Evolutionary conservation across 2,888 invertebrate genomes (phyloP), one percentile per base, ranked within the genome.

Genomic region (Pilophorus perplexus): DNA sequence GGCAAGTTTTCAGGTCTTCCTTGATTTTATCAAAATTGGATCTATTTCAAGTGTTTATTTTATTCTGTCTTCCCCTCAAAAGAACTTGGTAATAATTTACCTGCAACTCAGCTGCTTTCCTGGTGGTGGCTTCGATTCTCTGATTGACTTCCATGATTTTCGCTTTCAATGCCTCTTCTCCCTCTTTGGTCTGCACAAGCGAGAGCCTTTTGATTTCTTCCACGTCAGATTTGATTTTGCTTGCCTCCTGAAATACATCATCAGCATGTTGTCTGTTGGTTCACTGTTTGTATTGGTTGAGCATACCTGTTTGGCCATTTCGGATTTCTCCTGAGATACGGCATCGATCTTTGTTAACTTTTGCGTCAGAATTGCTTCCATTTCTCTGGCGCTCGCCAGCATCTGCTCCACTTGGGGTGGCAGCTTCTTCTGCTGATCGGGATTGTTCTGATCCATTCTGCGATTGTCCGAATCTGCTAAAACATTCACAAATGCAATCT

Each of bases 121-220:
- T 14, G 18, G 62, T 46, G 6, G 46, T 46, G 10, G 46, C 38
- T 27, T 62, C 62, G n/a, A 62, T 62, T 46, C 62, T 62, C 22
- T 62, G 27, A n/a, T 62, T 62, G 46, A 62, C 62, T 48, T 62
- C 62, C 46, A 62, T 28, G 14, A 62, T 62, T 46, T 62, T 62
- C 8, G 62, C 46, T 20, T 33, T 62, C 46, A 62, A 46, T 4
- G 62, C 62, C 2, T 44, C 62, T 10, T 62, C 62, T 4, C 62
- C 62, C n/a, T 62, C 62, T 14, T 44, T 33, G 20, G 62, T 62
- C 3, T 62, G 44, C 23, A 62, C 6, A 22, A 62, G 16, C 2
- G 62, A 62, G 14, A 62, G 48, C 18, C 62, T 44, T 28, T 46
- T 62, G 46, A 62, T 62, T 46, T 62, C 62, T 48, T 62, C 62